phyloP scores from a whole-genome alignment of 2,113 vertebrate species.

The Nicator chloris region DNA sequence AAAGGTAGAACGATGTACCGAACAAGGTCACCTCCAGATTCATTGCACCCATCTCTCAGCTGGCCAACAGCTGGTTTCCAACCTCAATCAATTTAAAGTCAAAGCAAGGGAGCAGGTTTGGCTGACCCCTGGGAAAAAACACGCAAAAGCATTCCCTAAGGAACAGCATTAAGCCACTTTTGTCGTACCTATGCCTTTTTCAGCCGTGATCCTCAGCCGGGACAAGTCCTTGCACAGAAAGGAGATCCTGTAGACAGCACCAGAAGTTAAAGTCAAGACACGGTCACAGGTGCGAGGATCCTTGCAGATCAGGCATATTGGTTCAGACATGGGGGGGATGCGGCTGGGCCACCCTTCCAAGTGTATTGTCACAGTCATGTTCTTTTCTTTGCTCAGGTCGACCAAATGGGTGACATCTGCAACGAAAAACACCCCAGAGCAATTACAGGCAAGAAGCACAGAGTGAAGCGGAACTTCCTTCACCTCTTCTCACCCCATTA shows the following conservation, averaged over 20 bases:
- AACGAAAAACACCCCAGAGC: background rate
- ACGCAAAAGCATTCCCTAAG: background rate
- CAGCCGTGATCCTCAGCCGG: slow-evolving; percentile 76
- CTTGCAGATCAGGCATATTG: slow-evolving; percentile 80
- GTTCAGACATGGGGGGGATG: background rate
- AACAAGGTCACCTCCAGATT: background rate
- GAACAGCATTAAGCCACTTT: background rate
- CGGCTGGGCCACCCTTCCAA: background rate
- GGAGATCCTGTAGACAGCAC: slow-evolving; percentile 70
- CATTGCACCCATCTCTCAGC: background rate
- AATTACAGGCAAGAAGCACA: background rate
- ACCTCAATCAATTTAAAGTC: background rate
- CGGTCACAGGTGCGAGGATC: slow-evolving; percentile 67
- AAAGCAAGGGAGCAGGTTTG: background rate
- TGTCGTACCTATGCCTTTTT: slow-evolving; percentile 78
- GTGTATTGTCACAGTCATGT: slow-evolving; percentile 76
- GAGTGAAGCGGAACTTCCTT: background rate
- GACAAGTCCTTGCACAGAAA: slow-evolving; percentile 85
- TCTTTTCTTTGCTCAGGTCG: slow-evolving; percentile 73
- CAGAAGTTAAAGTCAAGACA: slow-evolving; percentile 71
- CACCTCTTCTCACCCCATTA: background rate
- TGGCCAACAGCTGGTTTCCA: background rate
- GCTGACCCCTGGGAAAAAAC: background rate
- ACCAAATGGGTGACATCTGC: slow-evolving; percentile 72
- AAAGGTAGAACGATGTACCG: rapidly evolving